phyloP scores from a whole-genome alignment of 92 coral and sea anemone genomes.

The Muricea muricata region DNA sequence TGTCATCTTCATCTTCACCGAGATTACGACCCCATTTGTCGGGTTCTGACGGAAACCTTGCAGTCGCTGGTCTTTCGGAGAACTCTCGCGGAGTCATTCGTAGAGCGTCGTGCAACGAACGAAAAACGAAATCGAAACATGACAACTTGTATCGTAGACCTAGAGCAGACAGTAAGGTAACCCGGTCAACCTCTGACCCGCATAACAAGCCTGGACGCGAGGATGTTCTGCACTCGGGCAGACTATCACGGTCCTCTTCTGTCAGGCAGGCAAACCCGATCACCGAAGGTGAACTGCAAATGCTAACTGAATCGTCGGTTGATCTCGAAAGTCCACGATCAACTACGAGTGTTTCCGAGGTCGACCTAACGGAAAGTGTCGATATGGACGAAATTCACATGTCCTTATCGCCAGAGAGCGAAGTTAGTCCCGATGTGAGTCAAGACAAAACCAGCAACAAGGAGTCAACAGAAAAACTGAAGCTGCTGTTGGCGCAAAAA shows the following conservation, averaged over 20 bases:
- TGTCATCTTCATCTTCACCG: conserved; percentile 22
- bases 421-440: background rate
- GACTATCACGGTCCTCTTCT: conserved; percentile 87
- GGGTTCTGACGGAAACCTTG: conserved; percentile 44
- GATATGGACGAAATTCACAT: conserved; percentile 39
- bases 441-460: background rate
- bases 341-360: conserved; percentile 33
- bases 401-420: conserved; percentile 39
- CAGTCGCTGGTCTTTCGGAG: conserved; percentile 30
- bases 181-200: conserved; percentile 93
- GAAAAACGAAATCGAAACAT: conserved; percentile 21
- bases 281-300: conserved; percentile 4
- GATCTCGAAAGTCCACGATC: conserved; percentile 23
- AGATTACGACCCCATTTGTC: conserved; percentile 35
- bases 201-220: conserved; percentile 79
- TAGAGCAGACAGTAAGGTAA: conserved; percentile 75
- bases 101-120: conserved; percentile 55
- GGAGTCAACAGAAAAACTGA: conserved; percentile 30
- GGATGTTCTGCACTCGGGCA: conserved; percentile 52
- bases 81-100: conserved; percentile 19
- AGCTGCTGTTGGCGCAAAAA: conserved; percentile 8
- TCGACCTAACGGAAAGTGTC: conserved; percentile 17
- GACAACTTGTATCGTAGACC: conserved; percentile 29
- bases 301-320: conserved; percentile 14
- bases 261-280: conserved; percentile 79